Evolutionary conservation across 2,113 vertebrate species (phyloP).

Genomic region (Mus musculus): GRCm39 chr2:58568001-58568500

Average conservation of each 20-base stretch:
- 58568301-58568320: background rate
- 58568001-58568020: no score
- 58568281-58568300: background rate
- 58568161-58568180: no score
- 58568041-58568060: no score
- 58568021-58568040: no score
- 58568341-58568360: background rate
- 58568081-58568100: no score
- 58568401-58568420: background rate
- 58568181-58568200: no score
- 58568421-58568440: background rate
- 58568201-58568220: conserved; percentile 16
- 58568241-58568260: background rate
- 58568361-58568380: background rate
- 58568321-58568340: background rate
- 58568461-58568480: no score
- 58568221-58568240: background rate
- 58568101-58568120: no score
- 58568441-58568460: background rate
- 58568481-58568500: background rate
- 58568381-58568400: background rate
- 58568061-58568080: no score
- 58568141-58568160: no score
- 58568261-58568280: background rate
- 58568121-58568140: no score